Base-by-base conservation (phyloP, 2,888 invertebrate species). In the Erebia aethiops region DNA sequence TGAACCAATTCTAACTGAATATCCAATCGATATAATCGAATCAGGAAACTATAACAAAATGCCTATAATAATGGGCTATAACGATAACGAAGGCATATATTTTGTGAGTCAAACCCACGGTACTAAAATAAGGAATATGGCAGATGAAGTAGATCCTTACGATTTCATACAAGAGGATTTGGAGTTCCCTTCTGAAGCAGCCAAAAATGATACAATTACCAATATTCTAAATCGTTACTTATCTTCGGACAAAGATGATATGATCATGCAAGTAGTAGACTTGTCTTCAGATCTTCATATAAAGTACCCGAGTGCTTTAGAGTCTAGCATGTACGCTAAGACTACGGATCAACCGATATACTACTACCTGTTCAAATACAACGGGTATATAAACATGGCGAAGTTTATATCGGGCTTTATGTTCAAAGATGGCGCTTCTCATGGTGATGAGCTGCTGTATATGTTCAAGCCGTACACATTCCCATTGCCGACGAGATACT, bases 371-470 rank as follows among this genome's bases (percentile, higher is more conserved):
- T 92, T 93, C 62, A 86, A 85, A 71, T 91, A 92, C 75, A 84
- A 83, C 49, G 93, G 93, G 0, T 83, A 83, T 52, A 84, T 88
- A 51, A 93, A 93, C 66, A 83, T 92, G 82, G 85, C 90, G 1
- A 93, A 93, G 82, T 81, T 89, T 52, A 81, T 90, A 58, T 88
- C 90, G 8, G 79, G 83, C 56, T 87, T 87, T 56, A 79, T 81
- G 1, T 74, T 80, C 54, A 78, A 79, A n/a, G 76, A 76, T 0
- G 93, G 93, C 0, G 93, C 93, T 1, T 89, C 91, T 0, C 93
- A 93, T 66, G 93, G 87, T 0, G 93, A 93, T 62, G 93, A 93
- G 70, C 76, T 93, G 60, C 89, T 93, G 78, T 93, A 93, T 77
- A 79, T 93, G 77, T 91, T 93, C 83, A 89, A 87, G 76, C 90